Evolutionary conservation across 2,797 vertebrate species (phyloP), one percentile per base, ranked within the genome.

Genomic region (Malacoctenus gilli): DNA sequence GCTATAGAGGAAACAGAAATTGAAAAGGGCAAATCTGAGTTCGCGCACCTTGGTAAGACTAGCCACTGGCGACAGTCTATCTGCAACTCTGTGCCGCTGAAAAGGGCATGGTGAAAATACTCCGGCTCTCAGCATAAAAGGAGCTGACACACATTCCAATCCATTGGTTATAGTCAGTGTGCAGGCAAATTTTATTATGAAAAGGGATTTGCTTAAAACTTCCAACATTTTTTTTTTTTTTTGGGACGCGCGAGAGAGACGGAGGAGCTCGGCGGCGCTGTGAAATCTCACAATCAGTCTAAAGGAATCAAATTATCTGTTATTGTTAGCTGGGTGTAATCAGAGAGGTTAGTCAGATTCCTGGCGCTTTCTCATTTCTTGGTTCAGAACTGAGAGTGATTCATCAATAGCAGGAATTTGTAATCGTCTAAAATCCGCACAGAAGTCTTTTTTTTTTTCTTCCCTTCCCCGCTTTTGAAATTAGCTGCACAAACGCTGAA

Each of bases 21-120:
- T 89, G 87, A 90, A 90, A 90, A 89, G 88, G 88, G 86, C 86
- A 89, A 84, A 83, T 82, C 77, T 75, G 83, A 84, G 86, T 84
- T 85, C 16, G 49, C 57, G 76, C 82, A 88, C 86, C 87, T 89
- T 82, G 68, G 76, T 80, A 82, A 78, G 79, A 85, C 80, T 88
- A 76, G 86, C 87, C 85, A 82, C 13, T 84, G 87, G 88, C 85
- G 79, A 87, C 87, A 83, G 83, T 77, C 82, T 84, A 85, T 85
- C 84, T 88, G 39, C 60, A 79, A 75, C 60, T 82, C 75, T 25
- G 55, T 56, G 75, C 77, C 69, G 80, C 70, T 86, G 86, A 89
- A 89, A 90, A 90, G 88, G 88, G 87, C 88, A 88, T 57, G 21
- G 79, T 68, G 80, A 71, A 89, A 88, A 89, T 87, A 85, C 67